Evolutionary conservation across 2,888 invertebrate species (phyloP), one percentile per base, ranked within the genome.

Genomic region (Hirtodrosophila duncani): DNA sequence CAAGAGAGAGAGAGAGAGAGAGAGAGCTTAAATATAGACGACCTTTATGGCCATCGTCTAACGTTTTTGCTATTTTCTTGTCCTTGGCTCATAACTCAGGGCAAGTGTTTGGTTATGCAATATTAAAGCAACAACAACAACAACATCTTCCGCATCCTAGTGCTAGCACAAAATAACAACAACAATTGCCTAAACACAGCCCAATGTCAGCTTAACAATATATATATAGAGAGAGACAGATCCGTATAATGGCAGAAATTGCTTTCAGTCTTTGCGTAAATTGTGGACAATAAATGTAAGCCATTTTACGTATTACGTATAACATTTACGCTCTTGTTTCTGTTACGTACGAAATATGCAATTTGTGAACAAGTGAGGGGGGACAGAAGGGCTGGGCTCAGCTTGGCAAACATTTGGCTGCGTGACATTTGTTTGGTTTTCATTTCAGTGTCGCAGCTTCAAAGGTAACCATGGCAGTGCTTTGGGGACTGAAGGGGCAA

Each of bases 401-500:
- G n/a, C n/a, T n/a, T n/a, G n/a, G n/a, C n/a, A 46, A 27, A 38
- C 48, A 42, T 58, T 48, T 42, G 44, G 44, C 48, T 62, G 67
- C 36, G 59, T 62, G 78, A 64, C 74, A 72, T 80, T 80, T 72
- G 72, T 72, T 80, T 72, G 78, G 78, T 77, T 72, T 72, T 80
- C 78, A 72, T 72, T 72, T 72, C 59, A 41, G 29, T 53, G 18
- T 21, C 14, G 29, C 44, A 44, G 36, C 13, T 36, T 60, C 62
- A 60, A 60, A 60, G 59, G 62, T 43, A 53, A 53, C 63, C 78
- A 77, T 77, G 72, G 72, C 49, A 55, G 57, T 48, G 50, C 59
- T n/a, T n/a, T n/a, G n/a, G n/a, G n/a, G n/a, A n/a, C n/a, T n/a
- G n/a, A n/a, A 11, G 7, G 13, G 38, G 17, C 36, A 39, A 24